Base-by-base conservation (phyloP, 2,113 vertebrate genomes). In the Saccopteryx bilineata region DNA sequence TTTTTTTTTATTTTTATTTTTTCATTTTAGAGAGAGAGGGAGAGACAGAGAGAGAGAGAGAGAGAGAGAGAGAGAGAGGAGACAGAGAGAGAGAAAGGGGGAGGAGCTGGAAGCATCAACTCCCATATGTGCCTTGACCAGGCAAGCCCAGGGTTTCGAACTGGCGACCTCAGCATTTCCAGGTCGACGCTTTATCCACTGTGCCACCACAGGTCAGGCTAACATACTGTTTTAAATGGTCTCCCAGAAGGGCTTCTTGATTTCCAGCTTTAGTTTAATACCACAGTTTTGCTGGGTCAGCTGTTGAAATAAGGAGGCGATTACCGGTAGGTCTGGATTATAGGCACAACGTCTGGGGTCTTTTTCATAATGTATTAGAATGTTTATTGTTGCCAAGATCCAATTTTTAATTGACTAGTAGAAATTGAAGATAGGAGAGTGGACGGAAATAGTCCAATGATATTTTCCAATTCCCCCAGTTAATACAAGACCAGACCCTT, bases 351-450 rank as follows among this genome's bases (percentile, higher is more conserved):
- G 50, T 65, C 9, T 39, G 61, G 21, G 39, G 39, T 21, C 69
- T 78, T 39, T 87, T 93, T 66, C 46, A 83, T n/a, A 72, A 56
- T 68, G 68, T 86, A 61, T 61, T 61, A 76, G 48, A 93, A 84
- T 93, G 78, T 66, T 93, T 96, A 78, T 31, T 85, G 58, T 80
- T 86, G 52, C 31, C 75, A 91, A 69, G 28, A 89, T 75, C 23
- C 26, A 94, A 11, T 46, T 48, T 94, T 93, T 90, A 90, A 87
- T 21, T 69, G 63, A 69, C 50, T 65, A 63, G 75, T 39, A 81
- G 61, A 80, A 90, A 33, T 58, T 48, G 12, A 24, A 10, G 39
- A 7, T 28, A 76, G 54, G 48, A 91, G 24, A 96, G 54, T 61
- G 26, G n/a, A 21, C 23, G 90, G 87, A 78, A 89, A 84, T 63